phyloP scores from a whole-genome alignment of 2,797 vertebrate genomes.

The Tiaroga cobitis region DNA sequence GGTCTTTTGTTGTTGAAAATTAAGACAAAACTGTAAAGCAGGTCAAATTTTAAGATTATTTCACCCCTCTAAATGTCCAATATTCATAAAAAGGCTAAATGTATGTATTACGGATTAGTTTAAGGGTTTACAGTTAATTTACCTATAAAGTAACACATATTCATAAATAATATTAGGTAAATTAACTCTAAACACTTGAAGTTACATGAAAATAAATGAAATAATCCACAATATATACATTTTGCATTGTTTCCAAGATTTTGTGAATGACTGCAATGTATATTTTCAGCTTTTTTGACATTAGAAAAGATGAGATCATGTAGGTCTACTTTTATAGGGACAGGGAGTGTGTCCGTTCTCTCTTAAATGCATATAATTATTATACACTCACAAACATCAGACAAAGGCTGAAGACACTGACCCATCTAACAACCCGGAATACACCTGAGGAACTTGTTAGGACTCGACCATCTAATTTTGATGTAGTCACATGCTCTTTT shows the following conservation, averaged over 20 bases:
- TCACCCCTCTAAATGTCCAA: not conserved
- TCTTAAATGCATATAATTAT: constrained; percentile 21
- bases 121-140: not conserved
- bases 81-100: not conserved
- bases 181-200: not conserved
- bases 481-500: not conserved
- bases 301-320: not conserved
- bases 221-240: not conserved
- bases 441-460: constrained; percentile 35
- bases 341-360: constrained; percentile 14
- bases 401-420: constrained; percentile 20
- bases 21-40: not conserved
- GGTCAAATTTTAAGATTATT: not conserved
- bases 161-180: too few relatives aligned
- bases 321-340: not conserved
- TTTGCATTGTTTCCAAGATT: not conserved
- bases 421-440: constrained; percentile 26
- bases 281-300: not conserved
- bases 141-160: not conserved
- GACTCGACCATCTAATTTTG: constrained; percentile 3
- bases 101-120: not conserved
- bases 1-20: not conserved
- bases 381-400: constrained; percentile 26
- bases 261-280: not conserved
- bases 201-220: not conserved